Evolutionary conservation across 2,113 vertebrate genomes (phyloP).

Genomic region (Crotalus helleri): DNA sequence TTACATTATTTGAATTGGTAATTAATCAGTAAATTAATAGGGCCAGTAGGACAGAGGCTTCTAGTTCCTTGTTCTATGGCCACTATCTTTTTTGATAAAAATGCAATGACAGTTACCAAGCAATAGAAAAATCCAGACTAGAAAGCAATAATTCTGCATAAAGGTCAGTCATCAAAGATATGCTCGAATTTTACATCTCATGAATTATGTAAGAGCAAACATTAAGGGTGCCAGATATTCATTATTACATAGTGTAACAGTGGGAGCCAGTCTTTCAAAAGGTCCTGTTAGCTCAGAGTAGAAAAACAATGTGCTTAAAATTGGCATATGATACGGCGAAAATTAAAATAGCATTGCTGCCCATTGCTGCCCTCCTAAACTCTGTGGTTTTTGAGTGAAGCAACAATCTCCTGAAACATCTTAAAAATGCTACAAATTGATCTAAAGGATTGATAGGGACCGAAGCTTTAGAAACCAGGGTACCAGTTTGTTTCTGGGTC

Average conservation of each 20-base stretch:
- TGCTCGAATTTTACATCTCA: not conserved
- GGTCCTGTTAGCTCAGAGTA: not conserved
- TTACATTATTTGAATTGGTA: not conserved
- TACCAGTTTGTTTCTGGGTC: not conserved
- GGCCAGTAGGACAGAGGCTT: conserved; percentile 5
- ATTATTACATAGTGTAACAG: not conserved
- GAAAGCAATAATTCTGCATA: conserved; percentile 4
- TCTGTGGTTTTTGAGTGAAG: not conserved
- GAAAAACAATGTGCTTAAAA: not conserved
- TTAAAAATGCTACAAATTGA: not conserved
- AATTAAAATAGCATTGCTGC: not conserved
- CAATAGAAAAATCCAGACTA: conserved; percentile 15
- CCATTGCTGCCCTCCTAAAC: not conserved
- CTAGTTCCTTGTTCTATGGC: conserved; percentile 2
- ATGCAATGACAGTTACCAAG: not conserved
- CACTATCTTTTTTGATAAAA: not conserved
- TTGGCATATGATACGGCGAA: not conserved
- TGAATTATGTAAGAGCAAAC: not conserved
- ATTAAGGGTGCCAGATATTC: not conserved
- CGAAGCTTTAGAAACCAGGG: not conserved
- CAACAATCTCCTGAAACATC: not conserved
- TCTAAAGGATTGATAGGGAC: not conserved
- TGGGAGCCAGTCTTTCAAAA: not conserved
- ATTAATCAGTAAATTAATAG: conserved; percentile 4
- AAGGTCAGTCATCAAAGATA: not conserved